Percentiles rank a stretch among this genome's conserved stretches.
phyloP scores from a whole-genome alignment of 2,113 vertebrate species.

The Hippopotamus amphibius region DNA sequence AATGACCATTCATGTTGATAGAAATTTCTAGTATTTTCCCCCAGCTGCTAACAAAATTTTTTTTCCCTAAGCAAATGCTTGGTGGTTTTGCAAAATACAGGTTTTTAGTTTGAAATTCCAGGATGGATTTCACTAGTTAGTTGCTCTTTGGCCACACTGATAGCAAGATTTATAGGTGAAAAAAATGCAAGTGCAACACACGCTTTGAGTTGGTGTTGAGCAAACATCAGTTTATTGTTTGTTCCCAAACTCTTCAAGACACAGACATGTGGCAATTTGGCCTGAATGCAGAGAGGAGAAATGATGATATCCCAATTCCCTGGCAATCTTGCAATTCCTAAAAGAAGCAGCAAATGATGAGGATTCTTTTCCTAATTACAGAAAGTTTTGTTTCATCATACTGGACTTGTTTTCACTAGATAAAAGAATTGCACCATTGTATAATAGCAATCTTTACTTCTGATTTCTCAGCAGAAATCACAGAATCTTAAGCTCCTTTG shows the following conservation, averaged over 20 bases:
- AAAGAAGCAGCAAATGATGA: not conserved
- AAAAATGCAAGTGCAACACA: not conserved
- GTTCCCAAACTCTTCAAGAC: not conserved
- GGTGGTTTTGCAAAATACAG: not conserved
- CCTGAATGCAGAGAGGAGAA: not conserved
- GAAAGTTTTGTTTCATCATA: not conserved
- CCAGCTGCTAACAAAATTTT: not conserved
- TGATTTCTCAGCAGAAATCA: constrained; percentile 19
- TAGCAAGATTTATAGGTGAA: not conserved
- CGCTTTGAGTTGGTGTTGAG: not conserved
- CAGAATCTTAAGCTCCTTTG: not conserved
- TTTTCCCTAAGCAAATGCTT: not conserved
- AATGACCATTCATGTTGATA: not conserved
- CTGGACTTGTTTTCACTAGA: not conserved
- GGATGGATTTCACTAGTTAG: not conserved
- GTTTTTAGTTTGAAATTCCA: constrained; percentile 34
- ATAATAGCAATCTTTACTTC: not conserved
- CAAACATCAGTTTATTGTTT: not conserved
- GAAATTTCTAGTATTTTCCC: not conserved
- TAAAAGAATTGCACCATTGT: not conserved
- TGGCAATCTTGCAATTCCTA: not conserved
- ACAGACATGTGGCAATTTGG: not conserved
- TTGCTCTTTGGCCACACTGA: constrained; percentile 21
- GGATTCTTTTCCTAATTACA: not conserved
- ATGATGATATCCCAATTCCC: not conserved